Evolutionary conservation across 2,888 invertebrate genomes (phyloP).

Genomic region (Molanna angustata): DNA sequence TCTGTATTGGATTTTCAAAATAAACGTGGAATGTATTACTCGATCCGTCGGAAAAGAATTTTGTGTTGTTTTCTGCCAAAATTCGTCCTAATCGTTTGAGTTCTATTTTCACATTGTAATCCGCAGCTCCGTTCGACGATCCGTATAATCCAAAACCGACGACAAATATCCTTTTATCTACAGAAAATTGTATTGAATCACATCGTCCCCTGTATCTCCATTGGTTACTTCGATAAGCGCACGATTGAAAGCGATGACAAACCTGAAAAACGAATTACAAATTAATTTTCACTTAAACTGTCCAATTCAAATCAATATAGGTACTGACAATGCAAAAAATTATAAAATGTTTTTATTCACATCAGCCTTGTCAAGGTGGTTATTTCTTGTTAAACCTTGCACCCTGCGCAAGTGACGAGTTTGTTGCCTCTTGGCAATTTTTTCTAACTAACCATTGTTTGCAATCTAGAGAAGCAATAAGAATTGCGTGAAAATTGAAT

Average conservation of each 20-base stretch:
- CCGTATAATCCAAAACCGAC: constrained; percentile 96
- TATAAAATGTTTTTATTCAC: too few species aligned
- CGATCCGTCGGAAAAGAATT: constrained; percentile 95
- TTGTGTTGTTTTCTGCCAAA: constrained; percentile 87
- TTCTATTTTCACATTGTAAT: constrained; percentile 93
- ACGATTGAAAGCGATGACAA: constrained; percentile 94
- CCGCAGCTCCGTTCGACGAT: constrained; percentile 92
- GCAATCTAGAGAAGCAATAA: too few species aligned
- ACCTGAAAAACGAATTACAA: constrained; percentile 55
- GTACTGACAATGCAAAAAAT: too few species aligned
- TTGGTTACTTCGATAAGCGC: constrained; percentile 94
- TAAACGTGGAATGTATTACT: constrained; percentile 93
- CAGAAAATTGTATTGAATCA: constrained; percentile 95
- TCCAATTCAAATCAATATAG: too few species aligned
- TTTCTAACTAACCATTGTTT: too few species aligned
- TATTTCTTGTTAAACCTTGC: too few species aligned
- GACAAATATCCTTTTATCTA: constrained; percentile 92
- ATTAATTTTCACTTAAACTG: constrained; percentile 7
- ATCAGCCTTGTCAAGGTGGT: too few species aligned
- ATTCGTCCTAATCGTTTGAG: constrained; percentile 85
- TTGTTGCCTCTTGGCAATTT: too few species aligned
- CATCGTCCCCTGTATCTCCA: constrained; percentile 96
- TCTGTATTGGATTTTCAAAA: constrained; percentile 75
- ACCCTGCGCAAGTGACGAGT: too few species aligned
- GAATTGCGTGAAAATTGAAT: too few species aligned